Evolutionary conservation across 2,113 vertebrate species (phyloP).

Genomic region (Pachypanchax playfairii): DNA sequence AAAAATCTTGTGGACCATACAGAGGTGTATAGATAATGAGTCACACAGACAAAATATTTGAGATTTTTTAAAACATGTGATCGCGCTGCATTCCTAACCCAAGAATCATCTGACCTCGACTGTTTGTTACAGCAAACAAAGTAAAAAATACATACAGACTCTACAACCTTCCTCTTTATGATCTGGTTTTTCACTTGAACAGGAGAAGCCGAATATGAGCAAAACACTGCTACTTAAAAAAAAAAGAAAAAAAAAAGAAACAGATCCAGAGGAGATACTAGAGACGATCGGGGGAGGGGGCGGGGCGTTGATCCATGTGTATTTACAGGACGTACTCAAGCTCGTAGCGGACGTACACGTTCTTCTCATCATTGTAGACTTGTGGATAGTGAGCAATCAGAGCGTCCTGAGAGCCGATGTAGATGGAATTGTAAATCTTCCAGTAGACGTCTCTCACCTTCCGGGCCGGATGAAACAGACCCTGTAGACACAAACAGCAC

Average conservation of each 20-base stretch:
- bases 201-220: conserved; percentile 15
- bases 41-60: conserved; percentile 63
- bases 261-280: not conserved
- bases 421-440: conserved; percentile 99
- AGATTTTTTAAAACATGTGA: conserved; percentile 62
- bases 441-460: conserved; percentile 99
- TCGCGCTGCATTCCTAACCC: conserved; percentile 40
- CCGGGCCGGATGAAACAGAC: conserved; percentile 95
- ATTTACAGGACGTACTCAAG: conserved; percentile 95
- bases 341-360: conserved; percentile 95
- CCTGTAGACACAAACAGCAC: conserved; percentile 73
- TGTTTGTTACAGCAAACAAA: conserved; percentile 46
- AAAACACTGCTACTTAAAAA: conserved; percentile 43
- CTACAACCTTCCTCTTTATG: conserved; percentile 39
- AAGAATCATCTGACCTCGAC: conserved; percentile 29
- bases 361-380: conserved; percentile 99
- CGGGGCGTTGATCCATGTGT: not conserved
- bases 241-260: conserved; percentile 62
- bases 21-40: conserved; percentile 56
- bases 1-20: conserved; percentile 78
- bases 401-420: conserved; percentile 98
- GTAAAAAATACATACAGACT: conserved; percentile 66
- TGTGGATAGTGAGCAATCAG: conserved; percentile 97
- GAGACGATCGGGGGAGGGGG: not conserved
- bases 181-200: conserved; percentile 1